Conservation (phyloP, 92 coral and sea anemone species). For the Epizoanthus scotinus region DNA sequence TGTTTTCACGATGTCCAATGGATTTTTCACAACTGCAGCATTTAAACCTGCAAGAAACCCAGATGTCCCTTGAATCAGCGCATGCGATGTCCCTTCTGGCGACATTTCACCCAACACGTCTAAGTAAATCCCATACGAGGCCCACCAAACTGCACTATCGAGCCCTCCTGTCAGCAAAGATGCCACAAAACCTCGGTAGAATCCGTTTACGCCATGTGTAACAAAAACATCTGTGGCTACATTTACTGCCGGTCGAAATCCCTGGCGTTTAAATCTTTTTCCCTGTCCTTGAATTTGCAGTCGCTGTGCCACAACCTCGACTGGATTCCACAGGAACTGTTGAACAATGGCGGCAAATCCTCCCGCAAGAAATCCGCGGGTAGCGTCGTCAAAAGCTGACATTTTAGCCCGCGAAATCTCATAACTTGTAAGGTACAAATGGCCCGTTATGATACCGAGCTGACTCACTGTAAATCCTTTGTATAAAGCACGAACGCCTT, state of each 20-base stretch:
- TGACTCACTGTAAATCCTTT: constrained; percentile 83
- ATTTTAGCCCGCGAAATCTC: constrained; percentile 80
- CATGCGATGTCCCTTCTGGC: constrained; percentile 76
- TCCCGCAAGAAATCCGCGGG: constrained; percentile 93
- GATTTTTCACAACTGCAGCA: constrained; percentile 74
- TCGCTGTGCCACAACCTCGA: constrained; percentile 78
- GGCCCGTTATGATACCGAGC: constrained; percentile 79
- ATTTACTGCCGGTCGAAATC: constrained; percentile 48
- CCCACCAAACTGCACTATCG: constrained; percentile 98
- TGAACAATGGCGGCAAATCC: constrained; percentile 80
- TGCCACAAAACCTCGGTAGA: constrained; percentile 86
- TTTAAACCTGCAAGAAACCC: constrained; percentile 75
- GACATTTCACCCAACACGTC: constrained; percentile 62
- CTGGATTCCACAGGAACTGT: constrained; percentile 80
- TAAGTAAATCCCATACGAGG: constrained; percentile 72
- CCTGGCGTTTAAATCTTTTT: constrained; percentile 57
- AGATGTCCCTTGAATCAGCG: constrained; percentile 61
- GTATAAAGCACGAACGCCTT: constrained; percentile 87
- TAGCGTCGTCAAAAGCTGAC: constrained; percentile 66
- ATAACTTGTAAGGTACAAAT: constrained; percentile 80
- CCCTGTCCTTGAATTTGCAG: constrained; percentile 56
- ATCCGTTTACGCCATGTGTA: constrained; percentile 70
- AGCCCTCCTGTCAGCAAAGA: constrained; percentile 76
- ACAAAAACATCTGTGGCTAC: constrained; percentile 69
- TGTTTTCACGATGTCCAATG: constrained; percentile 76